Percentiles rank a stretch among this genome's conserved stretches.
Evolutionary conservation across 2,888 invertebrate genomes (phyloP).

Genomic region (Malthinus seriepunctatus): DNA sequence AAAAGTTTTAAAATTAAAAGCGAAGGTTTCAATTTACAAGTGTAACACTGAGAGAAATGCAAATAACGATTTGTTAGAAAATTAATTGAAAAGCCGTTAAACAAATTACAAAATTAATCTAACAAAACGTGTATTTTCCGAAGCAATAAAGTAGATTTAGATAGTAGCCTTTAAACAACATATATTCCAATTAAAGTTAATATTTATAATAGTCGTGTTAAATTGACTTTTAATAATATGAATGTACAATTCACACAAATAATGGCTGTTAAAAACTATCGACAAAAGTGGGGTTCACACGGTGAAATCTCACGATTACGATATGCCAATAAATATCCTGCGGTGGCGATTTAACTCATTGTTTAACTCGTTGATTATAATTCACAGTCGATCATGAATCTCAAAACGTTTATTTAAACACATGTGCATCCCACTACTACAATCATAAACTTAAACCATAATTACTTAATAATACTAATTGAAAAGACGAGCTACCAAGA

Average conservation of each 20-base stretch:
- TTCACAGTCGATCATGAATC: conserved; percentile 15
- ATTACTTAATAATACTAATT: conserved; percentile 2
- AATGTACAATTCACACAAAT: conserved; percentile 11
- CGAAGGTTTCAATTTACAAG: background rate
- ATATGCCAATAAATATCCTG: conserved; percentile 18
- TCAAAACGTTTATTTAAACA: conserved; percentile 12
- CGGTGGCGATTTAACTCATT: conserved; percentile 19
- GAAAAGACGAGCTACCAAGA: background rate
- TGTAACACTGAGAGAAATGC: background rate
- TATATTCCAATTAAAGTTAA: conserved; percentile 26
- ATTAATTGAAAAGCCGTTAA: background rate
- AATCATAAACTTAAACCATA: background rate
- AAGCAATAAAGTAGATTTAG: conserved; percentile 11
- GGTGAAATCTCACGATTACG: conserved; percentile 17
- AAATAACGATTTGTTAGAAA: background rate
- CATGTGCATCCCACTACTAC: conserved; percentile 8
- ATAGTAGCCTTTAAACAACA: conserved; percentile 25
- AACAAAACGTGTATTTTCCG: background rate
- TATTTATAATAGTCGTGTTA: conserved; percentile 32
- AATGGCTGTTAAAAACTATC: conserved; percentile 16
- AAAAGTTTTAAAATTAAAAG: background rate
- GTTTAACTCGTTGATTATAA: conserved; percentile 15
- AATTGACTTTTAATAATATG: conserved; percentile 28
- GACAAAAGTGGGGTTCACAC: conserved; percentile 20
- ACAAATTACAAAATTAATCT: background rate